Percentiles rank a stretch among this genome's conserved stretches.
These are phyloP conservation scores for Mus pahari DNA, from an alignment of 2,113 vertebrate genomes.

Conservation along the genomic window DNA sequence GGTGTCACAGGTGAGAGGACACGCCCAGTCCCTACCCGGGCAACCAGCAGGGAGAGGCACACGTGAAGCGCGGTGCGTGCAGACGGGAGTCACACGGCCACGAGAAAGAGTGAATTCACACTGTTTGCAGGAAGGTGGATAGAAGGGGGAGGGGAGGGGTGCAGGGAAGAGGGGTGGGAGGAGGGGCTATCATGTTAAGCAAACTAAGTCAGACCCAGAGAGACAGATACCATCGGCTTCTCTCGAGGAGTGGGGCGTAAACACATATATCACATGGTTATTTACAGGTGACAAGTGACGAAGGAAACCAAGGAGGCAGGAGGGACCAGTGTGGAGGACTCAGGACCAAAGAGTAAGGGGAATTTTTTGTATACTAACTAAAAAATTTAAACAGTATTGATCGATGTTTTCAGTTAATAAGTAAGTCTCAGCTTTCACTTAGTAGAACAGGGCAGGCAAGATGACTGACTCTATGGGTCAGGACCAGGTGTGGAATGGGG, in stretches of 20 bases:
- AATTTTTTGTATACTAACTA: background rate
- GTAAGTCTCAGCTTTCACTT: background rate
- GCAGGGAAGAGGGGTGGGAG: background rate
- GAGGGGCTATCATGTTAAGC: background rate
- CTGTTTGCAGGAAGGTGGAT: background rate
- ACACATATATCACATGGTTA: background rate
- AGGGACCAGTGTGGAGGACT: background rate
- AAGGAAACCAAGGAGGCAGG: background rate
- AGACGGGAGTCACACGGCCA: too few species aligned
- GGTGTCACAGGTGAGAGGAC: background rate
- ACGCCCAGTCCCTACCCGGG: background rate
- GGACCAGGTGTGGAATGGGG: background rate
- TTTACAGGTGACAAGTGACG: background rate
- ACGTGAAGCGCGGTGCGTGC: too few species aligned
- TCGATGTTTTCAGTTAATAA: background rate
- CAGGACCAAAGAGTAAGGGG: background rate
- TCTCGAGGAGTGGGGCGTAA: background rate
- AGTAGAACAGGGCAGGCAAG: background rate
- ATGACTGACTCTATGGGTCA: background rate
- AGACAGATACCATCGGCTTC: background rate
- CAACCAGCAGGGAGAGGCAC: too few species aligned
- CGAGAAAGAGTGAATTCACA: accelerated
- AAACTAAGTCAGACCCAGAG: background rate
- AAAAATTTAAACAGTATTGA: background rate
- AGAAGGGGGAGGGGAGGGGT: background rate